Evolutionary conservation across 2,888 invertebrate species (phyloP).

Genomic region (Bibio marci): DNA sequence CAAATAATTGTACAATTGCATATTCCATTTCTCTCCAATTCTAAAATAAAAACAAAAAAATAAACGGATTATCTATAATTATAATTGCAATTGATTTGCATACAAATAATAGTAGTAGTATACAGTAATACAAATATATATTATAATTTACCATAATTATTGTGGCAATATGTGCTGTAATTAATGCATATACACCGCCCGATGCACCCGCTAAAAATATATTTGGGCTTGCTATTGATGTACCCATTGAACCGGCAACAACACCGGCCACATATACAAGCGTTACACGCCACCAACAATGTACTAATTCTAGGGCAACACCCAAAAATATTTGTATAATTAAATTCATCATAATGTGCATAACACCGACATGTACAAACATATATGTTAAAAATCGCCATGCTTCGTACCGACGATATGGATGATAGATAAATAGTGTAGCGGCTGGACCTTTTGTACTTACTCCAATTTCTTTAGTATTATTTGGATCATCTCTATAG

Average conservation of each 20-base stretch:
- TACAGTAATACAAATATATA: too few relatives aligned
- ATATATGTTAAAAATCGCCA: conserved; percentile 94
- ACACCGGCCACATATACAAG: conserved; percentile 73
- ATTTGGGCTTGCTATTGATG: conserved; percentile 59
- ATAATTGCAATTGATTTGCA: background rate
- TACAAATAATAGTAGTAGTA: background rate
- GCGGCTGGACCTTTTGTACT: conserved; percentile 58
- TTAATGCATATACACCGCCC: conserved; percentile 87
- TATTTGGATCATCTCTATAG: conserved; percentile 9
- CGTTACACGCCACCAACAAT: conserved; percentile 84
- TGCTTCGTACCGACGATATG: conserved; percentile 63
- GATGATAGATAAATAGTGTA: conserved; percentile 73
- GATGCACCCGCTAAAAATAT: conserved; percentile 84
- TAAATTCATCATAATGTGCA: conserved; percentile 81
- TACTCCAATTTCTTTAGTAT: conserved; percentile 17
- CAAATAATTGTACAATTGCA: conserved; percentile 64
- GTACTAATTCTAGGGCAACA: conserved; percentile 89
- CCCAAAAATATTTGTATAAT: conserved; percentile 85
- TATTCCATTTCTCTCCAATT: conserved; percentile 98
- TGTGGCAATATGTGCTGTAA: conserved; percentile 84
- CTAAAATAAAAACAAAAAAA: conserved; percentile 31
- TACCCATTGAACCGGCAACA: conserved; percentile 66
- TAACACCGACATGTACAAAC: conserved; percentile 84
- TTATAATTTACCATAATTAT: conserved; percentile 47
- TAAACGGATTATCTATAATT: background rate